Percentiles rank a stretch among this genome's conserved stretches.
Evolutionary conservation across 2,797 vertebrate species (phyloP).

Genomic region (Synanceia verrucosa): DNA sequence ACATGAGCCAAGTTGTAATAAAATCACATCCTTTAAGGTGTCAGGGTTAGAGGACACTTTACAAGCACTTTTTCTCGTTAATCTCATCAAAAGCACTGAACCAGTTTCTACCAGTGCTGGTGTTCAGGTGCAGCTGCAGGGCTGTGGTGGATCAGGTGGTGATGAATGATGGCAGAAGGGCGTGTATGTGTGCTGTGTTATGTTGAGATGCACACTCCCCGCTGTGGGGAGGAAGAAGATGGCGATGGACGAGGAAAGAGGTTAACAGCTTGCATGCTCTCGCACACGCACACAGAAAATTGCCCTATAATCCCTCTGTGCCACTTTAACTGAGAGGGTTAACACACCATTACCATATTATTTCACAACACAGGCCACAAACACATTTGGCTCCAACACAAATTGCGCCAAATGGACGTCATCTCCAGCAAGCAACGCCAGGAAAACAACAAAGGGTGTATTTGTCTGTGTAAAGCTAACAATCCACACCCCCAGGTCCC

Average conservation of each 20-base stretch:
- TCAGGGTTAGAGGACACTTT: not conserved
- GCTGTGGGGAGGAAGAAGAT: slow-evolving; percentile 46
- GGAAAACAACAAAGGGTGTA: slow-evolving; percentile 64
- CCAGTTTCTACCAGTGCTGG: not conserved
- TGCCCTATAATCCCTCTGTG: slow-evolving; percentile 1
- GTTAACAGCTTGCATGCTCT: slow-evolving; percentile 54
- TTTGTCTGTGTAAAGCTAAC: slow-evolving; percentile 62
- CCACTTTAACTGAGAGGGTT: slow-evolving; percentile 33
- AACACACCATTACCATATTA: slow-evolving; percentile 42
- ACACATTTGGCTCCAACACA: slow-evolving; percentile 62
- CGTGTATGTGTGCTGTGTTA: slow-evolving; percentile 36
- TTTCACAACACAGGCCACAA: slow-evolving; percentile 39
- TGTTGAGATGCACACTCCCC: slow-evolving; percentile 42
- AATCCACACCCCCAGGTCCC: slow-evolving; percentile 14
- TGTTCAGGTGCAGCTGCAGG: slow-evolving; percentile 52
- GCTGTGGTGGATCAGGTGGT: slow-evolving; percentile 50
- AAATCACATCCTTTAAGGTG: not conserved
- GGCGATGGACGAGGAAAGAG: slow-evolving; percentile 54
- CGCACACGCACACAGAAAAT: slow-evolving; percentile 8
- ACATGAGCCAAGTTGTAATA: not conserved
- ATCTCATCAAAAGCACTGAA: not conserved
- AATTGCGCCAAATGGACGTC: slow-evolving; percentile 63
- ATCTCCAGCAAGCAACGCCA: slow-evolving; percentile 44
- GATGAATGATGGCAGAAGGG: slow-evolving; percentile 52
- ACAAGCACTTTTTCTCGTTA: not conserved